Conservation (phyloP, 23 tunicate species). For the Halocynthia roretzi region DNA sequence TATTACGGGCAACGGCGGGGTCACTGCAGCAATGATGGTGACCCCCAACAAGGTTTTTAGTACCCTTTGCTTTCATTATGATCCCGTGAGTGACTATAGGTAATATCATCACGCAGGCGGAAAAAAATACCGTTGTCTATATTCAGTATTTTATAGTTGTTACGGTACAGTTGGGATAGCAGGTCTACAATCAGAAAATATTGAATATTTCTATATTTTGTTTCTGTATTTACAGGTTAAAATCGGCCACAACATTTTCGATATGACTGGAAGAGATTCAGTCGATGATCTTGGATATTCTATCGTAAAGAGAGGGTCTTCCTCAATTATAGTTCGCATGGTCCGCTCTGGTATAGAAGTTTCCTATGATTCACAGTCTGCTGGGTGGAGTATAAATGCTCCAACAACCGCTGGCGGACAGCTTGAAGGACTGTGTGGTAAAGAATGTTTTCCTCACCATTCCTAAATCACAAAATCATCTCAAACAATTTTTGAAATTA, state of each 20-base stretch:
- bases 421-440: slow-evolving; percentile 3
- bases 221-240: background rate
- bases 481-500: background rate
- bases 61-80: no score
- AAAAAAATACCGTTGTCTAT: background rate
- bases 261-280: slow-evolving; percentile 3
- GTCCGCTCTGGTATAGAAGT: background rate
- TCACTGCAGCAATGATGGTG: no score
- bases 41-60: no score
- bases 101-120: background rate
- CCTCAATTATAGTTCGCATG: background rate
- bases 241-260: slow-evolving; percentile 1
- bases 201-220: no score
- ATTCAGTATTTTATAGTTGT: background rate
- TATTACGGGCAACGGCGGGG: no score
- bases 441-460: background rate
- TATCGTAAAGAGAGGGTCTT: background rate
- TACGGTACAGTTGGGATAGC: background rate
- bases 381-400: background rate
- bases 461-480: background rate
- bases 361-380: slow-evolving; percentile 1
- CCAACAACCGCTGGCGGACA: slow-evolving; percentile 1
- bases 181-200: background rate
- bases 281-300: background rate
- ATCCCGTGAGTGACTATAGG: no score